These are phyloP conservation scores for Cephalopachus bancanus DNA, from an alignment of 2,797 vertebrate genomes.

Conservation along the genomic window DNA sequence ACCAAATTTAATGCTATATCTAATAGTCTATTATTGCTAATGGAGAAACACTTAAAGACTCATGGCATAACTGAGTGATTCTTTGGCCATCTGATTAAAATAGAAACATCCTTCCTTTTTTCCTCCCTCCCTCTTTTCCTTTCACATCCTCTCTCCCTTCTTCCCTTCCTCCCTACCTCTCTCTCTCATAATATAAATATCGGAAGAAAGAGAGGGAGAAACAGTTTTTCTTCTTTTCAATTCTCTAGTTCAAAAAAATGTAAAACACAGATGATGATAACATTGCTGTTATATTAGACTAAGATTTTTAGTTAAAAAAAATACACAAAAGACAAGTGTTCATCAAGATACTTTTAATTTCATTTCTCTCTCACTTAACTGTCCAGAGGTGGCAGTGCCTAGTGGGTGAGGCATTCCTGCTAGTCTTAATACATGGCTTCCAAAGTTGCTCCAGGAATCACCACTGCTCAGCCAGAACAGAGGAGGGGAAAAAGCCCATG, in stretches of 20 bases:
- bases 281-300: neutral
- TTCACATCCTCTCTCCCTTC: no score
- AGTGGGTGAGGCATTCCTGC: neutral
- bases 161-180: neutral
- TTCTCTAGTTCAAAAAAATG: neutral
- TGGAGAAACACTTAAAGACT: neutral
- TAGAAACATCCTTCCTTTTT: neutral
- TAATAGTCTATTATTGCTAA: neutral
- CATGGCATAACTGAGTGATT: neutral
- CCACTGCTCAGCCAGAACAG: neutral
- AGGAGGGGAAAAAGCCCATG: neutral
- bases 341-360: neutral
- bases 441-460: neutral
- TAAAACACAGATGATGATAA: neutral
- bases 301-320: neutral
- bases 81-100: neutral
- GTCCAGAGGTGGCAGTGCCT: neutral
- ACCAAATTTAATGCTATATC: neutral
- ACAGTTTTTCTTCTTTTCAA: neutral
- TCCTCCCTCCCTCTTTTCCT: neutral
- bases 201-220: no score
- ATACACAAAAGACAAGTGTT: neutral
- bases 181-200: no score
- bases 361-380: neutral
- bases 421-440: neutral